Base-by-base conservation (phyloP, 2,888 invertebrate genomes). In the Rhabditoides inermis region DNA sequence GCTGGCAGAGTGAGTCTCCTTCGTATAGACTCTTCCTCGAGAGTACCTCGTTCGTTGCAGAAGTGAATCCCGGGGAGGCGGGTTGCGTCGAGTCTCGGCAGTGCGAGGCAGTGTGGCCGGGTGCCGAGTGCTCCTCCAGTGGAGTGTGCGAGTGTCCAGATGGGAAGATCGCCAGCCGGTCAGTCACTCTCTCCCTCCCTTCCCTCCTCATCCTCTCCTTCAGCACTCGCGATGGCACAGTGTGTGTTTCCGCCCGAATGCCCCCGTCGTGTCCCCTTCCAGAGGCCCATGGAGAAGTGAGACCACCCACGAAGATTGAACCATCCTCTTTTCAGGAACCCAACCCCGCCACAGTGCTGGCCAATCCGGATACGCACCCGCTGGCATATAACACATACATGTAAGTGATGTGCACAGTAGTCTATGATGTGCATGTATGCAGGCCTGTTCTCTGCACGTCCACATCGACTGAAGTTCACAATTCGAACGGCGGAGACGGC, bases 41-140 rank as follows among this genome's bases (percentile, higher is more conserved):
- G 25, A 23, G 22, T 27, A 27, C 28, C 20, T 45, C 26, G 35
- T 20, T 36, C 25, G 4, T 56, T 70, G 46, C 53, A 71, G 71
- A 73, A 58, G 66, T 72, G 6, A 72, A 72, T 46, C 72, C 72
- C 2, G 72, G 70, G 2, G 72, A 72, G 39, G 68, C 65, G 15
- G 72, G 72, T 3, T 73, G 73, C 44, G 69, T 72, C 3, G 69
- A 72, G 35, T 65, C 62, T 35, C 58, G 65, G 2, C 73, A 73
- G 45, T 73, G 73, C 41, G 68, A 69, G 48, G 68, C 71, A 7
- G 71, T 73, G 0, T 73, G 73, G 73, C 72, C 73, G 2, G 68
- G 61, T n/a, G 60, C 72, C 23, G 51, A 42, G 2, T 73, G 73
- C 50, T 63, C 63, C 5, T 49, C 54, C 2, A 55, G 59, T 7